These are phyloP conservation scores for Macrocentrus cingulum DNA, from an alignment of 1,140 invertebrate genomes.

Conservation along the genomic window DNA sequence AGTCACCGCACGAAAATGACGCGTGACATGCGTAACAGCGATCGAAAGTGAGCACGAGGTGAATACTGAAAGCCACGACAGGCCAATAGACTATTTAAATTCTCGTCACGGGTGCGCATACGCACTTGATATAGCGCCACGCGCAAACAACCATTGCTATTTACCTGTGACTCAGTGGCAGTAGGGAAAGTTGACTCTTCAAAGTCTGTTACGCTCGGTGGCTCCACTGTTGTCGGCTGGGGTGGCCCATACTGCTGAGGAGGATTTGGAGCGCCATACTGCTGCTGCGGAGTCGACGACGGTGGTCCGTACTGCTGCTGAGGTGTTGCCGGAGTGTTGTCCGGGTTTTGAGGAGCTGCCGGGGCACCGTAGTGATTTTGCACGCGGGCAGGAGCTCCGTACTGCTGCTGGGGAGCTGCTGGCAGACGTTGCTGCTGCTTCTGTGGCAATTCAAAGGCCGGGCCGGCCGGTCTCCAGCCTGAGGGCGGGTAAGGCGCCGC, in stretches of 20 bases:
- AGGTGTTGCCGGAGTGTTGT: conserved; percentile 27
- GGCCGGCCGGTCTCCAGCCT: conserved; percentile 62
- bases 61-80: conserved; percentile 47
- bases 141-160: not conserved
- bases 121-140: too few relatives aligned
- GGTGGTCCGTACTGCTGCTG: conserved; percentile 30
- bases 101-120: not conserved
- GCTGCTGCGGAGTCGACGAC: conserved; percentile 21
- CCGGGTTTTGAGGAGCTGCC: conserved; percentile 28
- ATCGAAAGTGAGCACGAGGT: conserved; percentile 49
- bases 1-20: not conserved
- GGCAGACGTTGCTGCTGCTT: conserved; percentile 42
- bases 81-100: conserved; percentile 25
- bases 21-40: conserved; percentile 35
- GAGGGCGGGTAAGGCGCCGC: conserved; percentile 58
- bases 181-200: conserved; percentile 44
- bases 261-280: conserved; percentile 18
- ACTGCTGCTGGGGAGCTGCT: conserved; percentile 26
- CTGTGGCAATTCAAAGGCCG: conserved; percentile 61
- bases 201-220: conserved; percentile 34
- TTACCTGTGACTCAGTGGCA: conserved; percentile 28
- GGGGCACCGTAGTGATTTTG: conserved; percentile 30
- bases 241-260: conserved; percentile 24
- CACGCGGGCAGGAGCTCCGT: conserved; percentile 25
- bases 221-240: conserved; percentile 40